Base-by-base conservation (phyloP, 2,888 invertebrate genomes). In the Reticulitermes lucifugus region DNA sequence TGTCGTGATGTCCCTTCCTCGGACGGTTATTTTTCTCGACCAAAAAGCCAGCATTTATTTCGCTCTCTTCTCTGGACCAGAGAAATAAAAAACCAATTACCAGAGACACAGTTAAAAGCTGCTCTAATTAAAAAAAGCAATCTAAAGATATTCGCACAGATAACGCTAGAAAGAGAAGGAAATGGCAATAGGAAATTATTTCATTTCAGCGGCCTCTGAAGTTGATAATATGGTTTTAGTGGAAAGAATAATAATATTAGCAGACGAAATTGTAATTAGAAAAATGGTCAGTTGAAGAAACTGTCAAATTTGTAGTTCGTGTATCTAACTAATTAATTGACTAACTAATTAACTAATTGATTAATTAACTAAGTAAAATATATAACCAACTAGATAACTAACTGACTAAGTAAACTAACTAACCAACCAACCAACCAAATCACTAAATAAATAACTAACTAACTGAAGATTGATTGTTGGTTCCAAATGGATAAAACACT, bases 41-140 rank as follows among this genome's bases (percentile, higher is more conserved):
- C 73, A 41, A 77, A 46, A 43, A 10, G 41, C 73, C 25, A 21
- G 18, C 73, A 41, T 73, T 73, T 73, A 41, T 29, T 73, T 73
- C 21, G 22, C 73, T 73, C 73, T 46, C n/a, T n/a, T 46, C 41
- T 10, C 51, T 77, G n/a, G 41, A 73, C 35, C 41, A 41, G 35
- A n/a, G 43, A n/a, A 46, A 77, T 77, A 77, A 77, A 77, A 77
- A 77, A 77, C 14, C 77, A 35, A 73, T 73, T 73, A 73, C 21
- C 35, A 35, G 41, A 29, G 3, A 1, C 41, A 73, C 14, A 73
- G 21, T 35, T 73, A 29, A 73, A 41, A 73, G 41, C 22, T 29
- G n/a, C 25, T 12, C 35, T 41, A 73, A 41, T 73, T 73, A 73
- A 73, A 41, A 73, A 6, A 73, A 73, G 41, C 73, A 41, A 71